phyloP scores from a whole-genome alignment of 2,888 invertebrate genomes.

The Sturmia bella region DNA sequence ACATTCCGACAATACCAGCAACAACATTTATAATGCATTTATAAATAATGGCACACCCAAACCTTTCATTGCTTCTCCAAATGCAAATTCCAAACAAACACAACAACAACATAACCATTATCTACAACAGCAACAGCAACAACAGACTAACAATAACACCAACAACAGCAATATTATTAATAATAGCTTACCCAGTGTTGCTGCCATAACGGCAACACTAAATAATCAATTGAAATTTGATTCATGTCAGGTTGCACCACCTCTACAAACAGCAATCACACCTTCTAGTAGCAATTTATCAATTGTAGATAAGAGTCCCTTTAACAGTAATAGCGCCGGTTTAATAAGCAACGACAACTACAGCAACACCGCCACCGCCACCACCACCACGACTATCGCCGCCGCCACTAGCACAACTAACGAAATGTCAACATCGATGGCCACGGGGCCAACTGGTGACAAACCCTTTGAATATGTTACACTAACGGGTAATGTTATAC shows the following conservation, averaged over 20 bases:
- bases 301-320: constrained; percentile 65
- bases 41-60: constrained; percentile 68
- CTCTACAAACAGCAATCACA: constrained; percentile 66
- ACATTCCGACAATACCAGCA: constrained; percentile 50
- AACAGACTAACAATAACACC: constrained; percentile 50
- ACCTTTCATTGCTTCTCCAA: constrained; percentile 57
- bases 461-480: constrained; percentile 81
- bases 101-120: constrained; percentile 55
- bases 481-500: constrained; percentile 81
- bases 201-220: constrained; percentile 76
- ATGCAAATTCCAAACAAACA: constrained; percentile 47
- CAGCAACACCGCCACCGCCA: constrained; percentile 52
- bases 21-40: constrained; percentile 59
- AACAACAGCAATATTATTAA: constrained; percentile 60
- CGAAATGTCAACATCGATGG: constrained; percentile 68
- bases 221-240: constrained; percentile 80
- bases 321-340: constrained; percentile 68
- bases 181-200: constrained; percentile 73
- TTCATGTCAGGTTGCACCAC: constrained; percentile 78
- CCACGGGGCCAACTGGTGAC: constrained; percentile 73
- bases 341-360: constrained; percentile 65
- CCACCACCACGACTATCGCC: constrained; percentile 57
- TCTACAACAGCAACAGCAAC: constrained; percentile 56
- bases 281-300: constrained; percentile 66
- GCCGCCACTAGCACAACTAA: constrained; percentile 59